Base-by-base conservation (phyloP, 2,113 vertebrate genomes). In the Uria lomvia region DNA sequence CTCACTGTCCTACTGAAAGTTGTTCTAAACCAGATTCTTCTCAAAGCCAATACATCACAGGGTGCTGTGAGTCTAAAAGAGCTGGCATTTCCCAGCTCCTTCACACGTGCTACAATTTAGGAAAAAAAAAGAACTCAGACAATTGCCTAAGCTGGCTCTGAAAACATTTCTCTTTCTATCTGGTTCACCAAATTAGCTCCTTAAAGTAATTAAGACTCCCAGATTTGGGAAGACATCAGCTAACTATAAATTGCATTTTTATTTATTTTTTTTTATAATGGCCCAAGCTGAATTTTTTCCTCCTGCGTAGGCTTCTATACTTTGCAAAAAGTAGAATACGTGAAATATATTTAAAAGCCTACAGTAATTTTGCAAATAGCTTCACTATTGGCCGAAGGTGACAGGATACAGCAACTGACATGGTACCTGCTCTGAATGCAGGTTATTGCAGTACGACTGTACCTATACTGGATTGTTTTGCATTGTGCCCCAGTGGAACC, bases 401-500 rank as follows among this genome's bases (percentile, higher is more conserved):
- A 86, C n/a, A 81, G 49, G 21, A 96, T 68, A 18, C 71, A 76
- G 84, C 62, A 91, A 76, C 59, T 55, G 80, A 58, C 56, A 47
- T 8, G 66, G 79, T 59, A 85, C 60, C 83, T 88, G 53, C 95
- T 96, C 82, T 94, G 89, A 97, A 97, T 87, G 78, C 67, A 71
- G 78, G 90, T 71, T 81, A 72, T 29, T 93, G 22, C 53, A 63
- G 20, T 36, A 9, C 40, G 45, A 53, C 15, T 4, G 27, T 52
- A 83, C 81, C 70, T 90, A 67, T 63, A 68, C 24, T 55, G 38
- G 59, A 80, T 84, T 91, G 89, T 71, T 98, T 94, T 95, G 78
- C 90, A 72, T 92, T 77, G 43, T 81, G 88, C 87, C 98, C 78
- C 96, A 96, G 75, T 97, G 97, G 96, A 97, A 96, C 38, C 42